Base-by-base conservation (phyloP, 2,888 invertebrate species). In the Drosophila gaucha region DNA sequence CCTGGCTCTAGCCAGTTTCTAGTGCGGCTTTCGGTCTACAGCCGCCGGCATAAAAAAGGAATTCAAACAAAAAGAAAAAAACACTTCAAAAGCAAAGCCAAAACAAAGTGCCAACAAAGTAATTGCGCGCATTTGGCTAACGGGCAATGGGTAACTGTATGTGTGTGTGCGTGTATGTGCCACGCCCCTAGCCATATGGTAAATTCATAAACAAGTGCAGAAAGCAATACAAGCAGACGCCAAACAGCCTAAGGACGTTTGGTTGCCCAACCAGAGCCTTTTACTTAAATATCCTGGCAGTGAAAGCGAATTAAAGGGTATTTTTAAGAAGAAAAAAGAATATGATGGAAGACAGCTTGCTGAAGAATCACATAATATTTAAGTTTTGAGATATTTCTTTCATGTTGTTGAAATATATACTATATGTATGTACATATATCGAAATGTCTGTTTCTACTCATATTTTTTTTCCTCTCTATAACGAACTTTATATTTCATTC, bases 41-140 rank as follows among this genome's bases (percentile, higher is more conserved):
- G 56, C 50, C 59, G 41, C n/a, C 39, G 46, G 74, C 76, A 51
- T 62, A 47, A 30, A 36, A 36, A 44, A 36, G 9, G 9, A 60
- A 36, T 28, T 52, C 41, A 43, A 43, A 49, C 31, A 20, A 28
- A 20, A 56, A 46, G 51, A 20, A 56, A 46, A 52, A 74, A 38
- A 55, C 59, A 72, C 80, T 73, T 73, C 73, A 70, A 73, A 74
- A 60, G 70, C 69, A 38, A 57, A 51, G 41, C 54, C 72, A 50
- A 72, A 78, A 79, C 78, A 85, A 85, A 82, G 79, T 80, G 77
- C 77, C 80, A 78, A 78, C 79, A 85, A 82, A 77, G 72, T 79
- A 82, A 82, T 82, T 74, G 77, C 85, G 68, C 28, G 47, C 59
- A 43, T 68, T 72, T 67, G 36, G 60, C 74, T 58, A 24, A 39